Conservation (phyloP, 2,888 invertebrate species). For the Cepaea hortensis region DNA sequence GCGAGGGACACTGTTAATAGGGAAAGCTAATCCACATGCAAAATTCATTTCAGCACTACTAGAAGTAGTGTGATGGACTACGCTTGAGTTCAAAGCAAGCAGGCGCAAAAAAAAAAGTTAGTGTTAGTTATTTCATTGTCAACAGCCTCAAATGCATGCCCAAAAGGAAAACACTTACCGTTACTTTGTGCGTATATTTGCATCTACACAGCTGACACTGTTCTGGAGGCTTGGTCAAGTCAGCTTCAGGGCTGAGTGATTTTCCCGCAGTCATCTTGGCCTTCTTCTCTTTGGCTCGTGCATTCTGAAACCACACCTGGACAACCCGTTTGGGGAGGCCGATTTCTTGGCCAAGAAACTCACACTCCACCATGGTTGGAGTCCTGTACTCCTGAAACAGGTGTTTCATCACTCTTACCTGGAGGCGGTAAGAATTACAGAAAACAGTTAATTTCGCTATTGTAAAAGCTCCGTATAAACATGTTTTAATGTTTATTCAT, state of each 20-base stretch:
- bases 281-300: constrained; percentile 97
- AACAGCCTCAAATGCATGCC: not conserved
- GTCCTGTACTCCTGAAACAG: constrained; percentile 96
- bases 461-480: not conserved
- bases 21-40: too few relatives aligned
- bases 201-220: constrained; percentile 94
- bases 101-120: too few relatives aligned
- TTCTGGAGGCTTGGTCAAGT: constrained; percentile 71
- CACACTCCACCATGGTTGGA: constrained; percentile 98
- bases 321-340: constrained; percentile 93
- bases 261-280: constrained; percentile 67
- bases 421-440: constrained; percentile 70
- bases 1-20: too few relatives aligned
- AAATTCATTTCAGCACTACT: too few relatives aligned
- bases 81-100: too few relatives aligned
- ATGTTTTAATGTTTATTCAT: too few relatives aligned
- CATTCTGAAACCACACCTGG: constrained; percentile 91
- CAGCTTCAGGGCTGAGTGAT: constrained; percentile 64
- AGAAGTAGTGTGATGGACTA: too few relatives aligned
- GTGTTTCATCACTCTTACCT: constrained; percentile 96
- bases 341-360: constrained; percentile 93
- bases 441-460: not conserved
- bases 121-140: not conserved
- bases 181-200: constrained; percentile 93
- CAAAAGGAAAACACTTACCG: constrained; percentile 82